Base-by-base conservation (phyloP, 2,888 invertebrate species). In the Cyclophora albipunctata region DNA sequence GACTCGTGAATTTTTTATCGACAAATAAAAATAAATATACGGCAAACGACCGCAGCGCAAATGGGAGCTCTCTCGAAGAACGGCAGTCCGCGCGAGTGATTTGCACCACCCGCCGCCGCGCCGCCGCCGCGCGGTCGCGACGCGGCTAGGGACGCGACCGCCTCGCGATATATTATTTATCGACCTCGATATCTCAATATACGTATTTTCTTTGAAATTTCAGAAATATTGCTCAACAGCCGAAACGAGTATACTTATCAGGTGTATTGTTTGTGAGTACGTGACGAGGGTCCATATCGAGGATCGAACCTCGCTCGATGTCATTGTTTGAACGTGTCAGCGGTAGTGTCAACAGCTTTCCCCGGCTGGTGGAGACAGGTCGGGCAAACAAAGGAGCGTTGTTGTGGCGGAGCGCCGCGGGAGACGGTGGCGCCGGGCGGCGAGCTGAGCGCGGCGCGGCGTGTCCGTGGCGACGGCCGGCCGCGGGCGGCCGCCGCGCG, bases 41-140 rank as follows among this genome's bases (percentile, higher is more conserved):
- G 66, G 70, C 61, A 68, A 71, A 69, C 70, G 69, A 74, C 70
- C 71, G 65, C 75, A 72, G 60, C 80, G 69, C 74, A 68, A 70
- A 60, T 63, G 59, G 61, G 59, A 64, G 72, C 67, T 73, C 75
- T 73, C 75, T 79, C 75, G 71, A 82, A 84, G 84, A 86, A 78
- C 83, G 85, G 86, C 82, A 84, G 85, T 87, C 75, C 85, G 82
- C 87, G 87, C 86, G 87, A 85, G 78, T 86, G 87, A 86, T 84
- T 85, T 80, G 87, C 83, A 75, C 86, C 87, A 80, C 87, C 86
- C 84, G 76, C 72, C 71, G 74, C 67, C 81, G 76, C 69, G 51
- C 20, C 81, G 76, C 71, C 71, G 69, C 71, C 66, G 72, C 79
- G 81, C 72, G 83, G 81, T 79, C 84, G 85, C 85, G 84, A 75